Evolutionary conservation across 1,140 invertebrate species (phyloP).

Genomic region (Contarinia nasturtii): DNA sequence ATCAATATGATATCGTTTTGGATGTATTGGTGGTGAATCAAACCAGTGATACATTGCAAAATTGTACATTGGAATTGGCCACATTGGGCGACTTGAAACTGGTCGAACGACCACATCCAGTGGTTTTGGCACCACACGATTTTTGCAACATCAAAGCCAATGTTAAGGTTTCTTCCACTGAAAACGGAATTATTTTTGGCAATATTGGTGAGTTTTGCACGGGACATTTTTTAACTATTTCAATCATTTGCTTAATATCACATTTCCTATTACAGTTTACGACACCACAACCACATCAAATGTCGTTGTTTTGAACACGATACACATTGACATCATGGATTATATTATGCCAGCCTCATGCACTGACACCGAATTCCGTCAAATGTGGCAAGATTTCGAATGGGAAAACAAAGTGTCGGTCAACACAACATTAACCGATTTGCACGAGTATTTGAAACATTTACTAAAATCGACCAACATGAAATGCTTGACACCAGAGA

Average conservation of each 20-base stretch:
- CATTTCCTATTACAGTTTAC: constrained; percentile 45
- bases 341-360: constrained; percentile 96
- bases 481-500: constrained; percentile 94
- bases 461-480: constrained; percentile 93
- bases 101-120: constrained; percentile 89
- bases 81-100: constrained; percentile 95
- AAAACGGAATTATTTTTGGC: constrained; percentile 99
- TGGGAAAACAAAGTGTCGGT: constrained; percentile 99
- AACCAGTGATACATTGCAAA: constrained; percentile 94
- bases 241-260: background rate
- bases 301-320: constrained; percentile 96
- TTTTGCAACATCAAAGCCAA: constrained; percentile 97
- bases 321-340: constrained; percentile 99
- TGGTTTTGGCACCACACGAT: constrained; percentile 89
- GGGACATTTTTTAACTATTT: background rate
- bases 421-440: constrained; percentile 82
- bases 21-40: constrained; percentile 97
- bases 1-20: constrained; percentile 97
- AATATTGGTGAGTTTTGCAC: constrained; percentile 61
- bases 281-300: constrained; percentile 87
- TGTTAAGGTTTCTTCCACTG: constrained; percentile 87
- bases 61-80: constrained; percentile 92
- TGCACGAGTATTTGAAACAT: constrained; percentile 84
- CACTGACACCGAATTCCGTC: constrained; percentile 86
- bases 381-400: constrained; percentile 99